Percentiles rank a stretch among this genome's conserved stretches.
These are phyloP conservation scores for Colius striatus DNA, from an alignment of 2,113 vertebrate genomes.

Conservation along the genomic window DNA sequence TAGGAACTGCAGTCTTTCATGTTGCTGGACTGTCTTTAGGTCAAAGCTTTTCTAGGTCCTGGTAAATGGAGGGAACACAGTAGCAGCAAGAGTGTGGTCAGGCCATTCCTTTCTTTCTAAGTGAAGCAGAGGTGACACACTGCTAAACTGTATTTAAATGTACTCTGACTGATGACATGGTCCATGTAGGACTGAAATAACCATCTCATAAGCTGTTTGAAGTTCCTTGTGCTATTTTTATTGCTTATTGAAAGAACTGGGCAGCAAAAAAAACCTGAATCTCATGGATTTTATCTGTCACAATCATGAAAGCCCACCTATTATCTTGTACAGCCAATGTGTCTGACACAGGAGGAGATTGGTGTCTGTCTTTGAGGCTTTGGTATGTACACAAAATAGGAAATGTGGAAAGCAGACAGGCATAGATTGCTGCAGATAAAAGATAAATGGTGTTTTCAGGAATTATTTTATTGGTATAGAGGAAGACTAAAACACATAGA, in stretches of 20 bases:
- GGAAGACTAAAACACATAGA: not conserved
- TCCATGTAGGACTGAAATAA: not conserved
- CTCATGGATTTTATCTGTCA: not conserved
- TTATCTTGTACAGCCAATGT: not conserved
- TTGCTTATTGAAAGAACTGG: not conserved
- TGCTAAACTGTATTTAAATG: not conserved
- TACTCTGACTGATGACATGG: accelerated
- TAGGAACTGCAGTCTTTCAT: not conserved
- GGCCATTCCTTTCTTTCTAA: not conserved
- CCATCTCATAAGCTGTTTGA: not conserved
- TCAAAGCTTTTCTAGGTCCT: not conserved
- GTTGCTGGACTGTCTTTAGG: not conserved
- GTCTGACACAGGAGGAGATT: not conserved
- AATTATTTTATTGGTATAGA: not conserved
- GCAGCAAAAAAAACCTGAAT: not conserved
- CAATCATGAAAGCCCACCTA: not conserved
- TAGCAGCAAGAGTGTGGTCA: not conserved
- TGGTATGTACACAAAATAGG: not conserved
- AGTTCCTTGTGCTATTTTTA: not conserved
- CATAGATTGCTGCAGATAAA: not conserved
- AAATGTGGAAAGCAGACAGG: not conserved
- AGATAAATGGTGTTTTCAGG: not conserved
- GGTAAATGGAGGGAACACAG: accelerated
- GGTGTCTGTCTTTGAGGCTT: not conserved
- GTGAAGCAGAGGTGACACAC: not conserved